These are phyloP conservation scores for Hydrophis major DNA, from an alignment of 2,797 vertebrate species.

Conservation along the genomic window DNA sequence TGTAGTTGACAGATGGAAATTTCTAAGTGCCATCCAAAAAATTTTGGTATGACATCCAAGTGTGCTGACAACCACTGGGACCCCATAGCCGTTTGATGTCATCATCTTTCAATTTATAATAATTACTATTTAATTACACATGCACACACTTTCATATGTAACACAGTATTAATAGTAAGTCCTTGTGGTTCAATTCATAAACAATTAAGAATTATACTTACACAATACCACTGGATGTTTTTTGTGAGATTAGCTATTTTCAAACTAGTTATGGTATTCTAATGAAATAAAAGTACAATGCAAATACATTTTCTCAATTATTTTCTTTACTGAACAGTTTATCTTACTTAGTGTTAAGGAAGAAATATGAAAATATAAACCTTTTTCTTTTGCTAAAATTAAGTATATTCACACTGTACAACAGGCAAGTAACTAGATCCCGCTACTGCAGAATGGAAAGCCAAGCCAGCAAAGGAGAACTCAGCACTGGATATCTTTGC, in stretches of 20 bases:
- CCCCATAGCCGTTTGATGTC: background rate
- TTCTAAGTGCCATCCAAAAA: background rate
- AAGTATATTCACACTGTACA: background rate
- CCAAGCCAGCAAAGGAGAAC: background rate
- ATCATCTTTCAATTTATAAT: background rate
- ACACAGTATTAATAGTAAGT: background rate
- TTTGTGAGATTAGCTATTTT: background rate
- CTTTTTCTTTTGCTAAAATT: background rate
- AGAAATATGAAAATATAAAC: background rate
- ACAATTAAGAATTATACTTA: background rate
- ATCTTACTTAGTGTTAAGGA: background rate
- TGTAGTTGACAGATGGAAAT: background rate
- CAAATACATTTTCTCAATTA: background rate
- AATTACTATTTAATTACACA: background rate
- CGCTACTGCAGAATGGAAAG: background rate
- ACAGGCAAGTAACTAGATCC: background rate
- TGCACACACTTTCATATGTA: background rate
- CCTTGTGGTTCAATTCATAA: background rate
- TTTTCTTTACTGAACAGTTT: background rate
- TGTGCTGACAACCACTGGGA: background rate
- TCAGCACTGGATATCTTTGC: background rate
- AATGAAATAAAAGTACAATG: background rate
- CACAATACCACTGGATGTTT: background rate
- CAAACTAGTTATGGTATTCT: background rate
- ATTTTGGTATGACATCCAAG: background rate